phyloP scores from a whole-genome alignment of 2,888 invertebrate genomes.

The Trissolcus japonicus region DNA sequence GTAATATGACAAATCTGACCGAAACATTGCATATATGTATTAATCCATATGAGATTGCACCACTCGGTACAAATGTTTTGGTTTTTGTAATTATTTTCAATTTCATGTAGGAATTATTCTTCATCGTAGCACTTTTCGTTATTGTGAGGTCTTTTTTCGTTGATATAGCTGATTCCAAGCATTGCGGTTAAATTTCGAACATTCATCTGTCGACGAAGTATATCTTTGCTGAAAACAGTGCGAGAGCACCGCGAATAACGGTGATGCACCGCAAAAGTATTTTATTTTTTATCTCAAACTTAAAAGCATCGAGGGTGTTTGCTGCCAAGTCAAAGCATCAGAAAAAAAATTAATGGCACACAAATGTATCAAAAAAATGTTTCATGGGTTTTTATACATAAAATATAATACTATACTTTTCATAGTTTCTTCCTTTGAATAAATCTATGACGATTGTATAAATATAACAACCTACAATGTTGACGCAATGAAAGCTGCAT shows the following conservation, averaged over 20 bases:
- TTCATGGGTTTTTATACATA: not conserved
- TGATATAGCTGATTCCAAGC: constrained; percentile 15
- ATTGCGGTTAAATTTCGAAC: constrained; percentile 16
- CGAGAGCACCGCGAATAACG: constrained; percentile 61
- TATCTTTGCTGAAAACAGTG: constrained; percentile 56
- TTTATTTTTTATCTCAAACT: constrained; percentile 17
- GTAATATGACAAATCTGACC: too few species aligned
- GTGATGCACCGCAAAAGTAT: constrained; percentile 25
- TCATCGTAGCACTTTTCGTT: constrained; percentile 4
- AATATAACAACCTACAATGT: too few species aligned
- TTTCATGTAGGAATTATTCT: constrained; percentile 9
- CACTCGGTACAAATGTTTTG: constrained; percentile 9
- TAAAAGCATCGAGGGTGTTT: constrained; percentile 51
- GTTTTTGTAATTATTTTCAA: constrained; percentile 17
- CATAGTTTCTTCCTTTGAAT: not conserved
- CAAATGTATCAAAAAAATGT: too few species aligned
- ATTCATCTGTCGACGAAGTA: constrained; percentile 17
- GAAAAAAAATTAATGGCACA: too few species aligned
- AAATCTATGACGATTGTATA: too few species aligned
- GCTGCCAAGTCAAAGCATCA: constrained; percentile 24
- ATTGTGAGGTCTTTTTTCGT: not conserved
- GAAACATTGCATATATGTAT: too few species aligned
- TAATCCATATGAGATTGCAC: too few species aligned
- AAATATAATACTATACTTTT: not conserved
- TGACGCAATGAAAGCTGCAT: constrained; percentile 43